phyloP scores from a whole-genome alignment of 2,888 invertebrate species.

The Platycnemis pennipes region DNA sequence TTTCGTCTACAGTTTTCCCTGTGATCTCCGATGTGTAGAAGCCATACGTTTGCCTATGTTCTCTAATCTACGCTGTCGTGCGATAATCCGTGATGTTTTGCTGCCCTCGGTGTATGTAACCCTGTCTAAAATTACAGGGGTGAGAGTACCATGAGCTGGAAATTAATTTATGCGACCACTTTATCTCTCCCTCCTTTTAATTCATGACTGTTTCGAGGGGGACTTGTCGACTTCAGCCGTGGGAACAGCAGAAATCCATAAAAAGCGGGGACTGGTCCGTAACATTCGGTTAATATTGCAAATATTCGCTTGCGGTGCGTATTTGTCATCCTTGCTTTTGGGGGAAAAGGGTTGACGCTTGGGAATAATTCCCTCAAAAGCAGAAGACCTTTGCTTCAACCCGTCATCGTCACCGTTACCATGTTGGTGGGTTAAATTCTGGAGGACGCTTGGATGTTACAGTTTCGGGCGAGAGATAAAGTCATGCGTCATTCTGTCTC shows the following conservation, averaged over 20 bases:
- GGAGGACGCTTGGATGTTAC: not conserved
- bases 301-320: not conserved
- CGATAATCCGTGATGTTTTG: too few species aligned
- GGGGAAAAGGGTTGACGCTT: not conserved
- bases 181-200: too few species aligned
- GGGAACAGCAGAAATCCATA: not conserved
- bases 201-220: too few species aligned
- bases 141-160: too few species aligned
- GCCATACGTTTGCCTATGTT: too few species aligned
- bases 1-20: too few species aligned
- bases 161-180: too few species aligned
- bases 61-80: too few species aligned
- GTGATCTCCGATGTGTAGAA: too few species aligned
- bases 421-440: not conserved
- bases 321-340: not conserved
- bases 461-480: not conserved
- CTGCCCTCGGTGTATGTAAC: too few species aligned
- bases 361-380: conserved; percentile 12
- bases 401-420: not conserved
- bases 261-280: not conserved
- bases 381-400: not conserved
- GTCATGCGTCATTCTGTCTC: conserved; percentile 8
- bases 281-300: not conserved
- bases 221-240: too few species aligned
- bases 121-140: too few species aligned